Conservation (phyloP, 2,113 vertebrate genomes). For the Spea bombifrons region DNA sequence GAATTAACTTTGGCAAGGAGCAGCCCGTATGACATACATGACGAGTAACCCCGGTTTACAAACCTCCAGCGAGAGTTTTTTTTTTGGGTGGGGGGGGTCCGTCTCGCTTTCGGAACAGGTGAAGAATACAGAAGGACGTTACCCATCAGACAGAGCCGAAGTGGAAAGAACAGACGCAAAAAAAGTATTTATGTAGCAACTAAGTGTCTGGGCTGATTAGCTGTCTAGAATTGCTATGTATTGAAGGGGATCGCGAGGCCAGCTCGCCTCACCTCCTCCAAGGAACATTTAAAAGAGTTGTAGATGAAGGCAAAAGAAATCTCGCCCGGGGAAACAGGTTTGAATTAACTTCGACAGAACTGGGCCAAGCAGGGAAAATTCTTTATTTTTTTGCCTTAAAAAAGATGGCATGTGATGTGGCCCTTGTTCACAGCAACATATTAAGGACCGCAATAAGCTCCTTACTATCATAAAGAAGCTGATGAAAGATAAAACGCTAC, state of each 20-base stretch:
- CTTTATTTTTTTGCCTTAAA: conserved; percentile 13
- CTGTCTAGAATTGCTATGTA: conserved; percentile 12
- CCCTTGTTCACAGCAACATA: neutral
- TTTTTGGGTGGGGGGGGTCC: neutral
- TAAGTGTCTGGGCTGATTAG: conserved; percentile 24
- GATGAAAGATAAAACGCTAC: no score
- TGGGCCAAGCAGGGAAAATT: conserved; percentile 3
- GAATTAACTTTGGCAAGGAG: no score
- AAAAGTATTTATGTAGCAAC: neutral
- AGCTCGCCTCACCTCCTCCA: conserved; percentile 16
- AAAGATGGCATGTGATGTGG: conserved; percentile 14
- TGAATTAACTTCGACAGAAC: conserved; percentile 33
- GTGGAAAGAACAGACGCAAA: neutral
- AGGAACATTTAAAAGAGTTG: conserved; percentile 39
- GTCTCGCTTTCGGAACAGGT: neutral
- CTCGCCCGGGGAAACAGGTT: conserved; percentile 30
- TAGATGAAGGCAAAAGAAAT: conserved; percentile 36
- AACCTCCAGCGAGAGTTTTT: no score
- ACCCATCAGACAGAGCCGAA: neutral
- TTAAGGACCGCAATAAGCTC: conserved; percentile 1
- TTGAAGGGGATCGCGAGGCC: neutral
- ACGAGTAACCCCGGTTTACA: neutral
- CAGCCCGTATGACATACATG: neutral
- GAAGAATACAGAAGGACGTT: neutral
- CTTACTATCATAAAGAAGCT: no score